Conservation (phyloP, 2,113 vertebrate genomes). For the Atractosteus spatula region DNA sequence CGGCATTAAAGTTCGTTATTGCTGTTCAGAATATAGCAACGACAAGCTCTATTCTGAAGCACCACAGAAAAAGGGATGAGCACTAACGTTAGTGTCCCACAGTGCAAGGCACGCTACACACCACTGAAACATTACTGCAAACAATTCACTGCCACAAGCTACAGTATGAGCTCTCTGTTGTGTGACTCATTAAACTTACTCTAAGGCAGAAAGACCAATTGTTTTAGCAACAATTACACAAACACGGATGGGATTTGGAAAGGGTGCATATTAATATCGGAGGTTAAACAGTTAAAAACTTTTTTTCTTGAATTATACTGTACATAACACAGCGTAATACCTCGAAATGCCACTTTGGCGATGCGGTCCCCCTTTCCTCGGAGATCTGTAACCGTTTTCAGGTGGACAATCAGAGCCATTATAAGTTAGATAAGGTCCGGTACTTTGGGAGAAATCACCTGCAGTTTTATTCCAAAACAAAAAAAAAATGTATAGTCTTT, state of each 20-base stretch:
- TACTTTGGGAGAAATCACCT: constrained; percentile 13
- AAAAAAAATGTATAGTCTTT: neutral
- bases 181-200: too few species aligned
- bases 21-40: too few species aligned
- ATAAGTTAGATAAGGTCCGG: constrained; percentile 21
- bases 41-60: too few species aligned
- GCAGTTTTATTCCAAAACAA: too few species aligned
- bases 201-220: neutral
- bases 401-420: constrained; percentile 81
- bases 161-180: neutral
- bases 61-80: too few species aligned
- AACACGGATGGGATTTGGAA: too few species aligned
- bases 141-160: neutral
- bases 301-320: neutral
- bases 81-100: too few species aligned
- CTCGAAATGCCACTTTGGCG: constrained; percentile 88
- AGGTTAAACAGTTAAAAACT: constrained; percentile 8
- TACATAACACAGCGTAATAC: constrained; percentile 50
- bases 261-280: neutral
- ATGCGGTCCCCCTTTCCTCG: constrained; percentile 79
- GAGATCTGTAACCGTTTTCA: constrained; percentile 76
- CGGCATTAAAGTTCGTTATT: too few species aligned
- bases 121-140: neutral
- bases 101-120: neutral
- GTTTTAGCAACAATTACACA: too few species aligned